These are phyloP conservation scores for Cichladusa arquata DNA, from an alignment of 2,113 vertebrate species.

Conservation along the genomic window DNA sequence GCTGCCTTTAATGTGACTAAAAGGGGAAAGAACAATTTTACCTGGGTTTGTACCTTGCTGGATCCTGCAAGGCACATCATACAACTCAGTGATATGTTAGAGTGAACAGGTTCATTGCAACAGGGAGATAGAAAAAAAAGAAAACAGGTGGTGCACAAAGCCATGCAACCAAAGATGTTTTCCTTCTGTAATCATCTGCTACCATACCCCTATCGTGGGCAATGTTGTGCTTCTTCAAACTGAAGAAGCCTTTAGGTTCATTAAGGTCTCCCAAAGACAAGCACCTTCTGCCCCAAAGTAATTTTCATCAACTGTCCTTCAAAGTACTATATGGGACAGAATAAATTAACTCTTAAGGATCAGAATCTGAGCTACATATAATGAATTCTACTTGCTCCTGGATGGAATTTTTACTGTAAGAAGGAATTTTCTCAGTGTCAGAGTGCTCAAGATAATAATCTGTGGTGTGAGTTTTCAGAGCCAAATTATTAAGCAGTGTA, in stretches of 20 bases:
- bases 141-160: neutral
- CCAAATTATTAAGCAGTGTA: neutral
- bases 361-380: neutral
- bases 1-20: neutral
- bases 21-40: neutral
- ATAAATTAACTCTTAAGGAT: neutral
- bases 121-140: rapidly evolving
- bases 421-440: neutral
- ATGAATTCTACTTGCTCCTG: neutral
- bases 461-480: neutral
- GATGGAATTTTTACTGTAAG: neutral
- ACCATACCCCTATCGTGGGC: neutral
- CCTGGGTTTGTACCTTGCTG: neutral
- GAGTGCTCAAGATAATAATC: neutral
- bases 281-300: neutral
- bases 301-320: neutral
- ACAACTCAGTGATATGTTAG: neutral
- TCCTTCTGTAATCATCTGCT: neutral
- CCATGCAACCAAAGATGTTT: neutral
- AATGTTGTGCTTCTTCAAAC: neutral
- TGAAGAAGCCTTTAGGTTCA: neutral
- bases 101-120: neutral
- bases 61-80: neutral
- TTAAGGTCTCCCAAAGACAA: neutral
- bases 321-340: neutral